Evolutionary conservation across 2,113 vertebrate genomes (phyloP).

Genomic region (Cyphomyrus plagiostoma): DNA sequence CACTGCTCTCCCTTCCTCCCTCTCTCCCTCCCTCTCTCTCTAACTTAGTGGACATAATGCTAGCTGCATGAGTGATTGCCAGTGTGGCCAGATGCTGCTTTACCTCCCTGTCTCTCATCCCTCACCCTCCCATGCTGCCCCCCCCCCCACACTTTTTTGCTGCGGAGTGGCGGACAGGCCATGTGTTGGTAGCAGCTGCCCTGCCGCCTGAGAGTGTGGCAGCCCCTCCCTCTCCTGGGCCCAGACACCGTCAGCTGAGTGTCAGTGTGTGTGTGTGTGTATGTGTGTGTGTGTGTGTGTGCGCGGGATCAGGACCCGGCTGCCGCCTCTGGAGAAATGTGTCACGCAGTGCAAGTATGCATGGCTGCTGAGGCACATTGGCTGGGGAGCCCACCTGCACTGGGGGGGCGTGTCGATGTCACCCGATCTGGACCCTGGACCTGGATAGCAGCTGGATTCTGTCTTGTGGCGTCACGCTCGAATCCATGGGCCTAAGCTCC

Average conservation of each 20-base stretch:
- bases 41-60: slow-evolving; percentile 6
- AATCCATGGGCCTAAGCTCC: neutral
- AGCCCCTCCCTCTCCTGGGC: slow-evolving; percentile 16
- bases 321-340: slow-evolving; percentile 21
- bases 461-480: neutral
- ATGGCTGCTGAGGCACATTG: neutral
- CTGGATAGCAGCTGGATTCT: neutral
- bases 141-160: neutral
- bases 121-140: slow-evolving; percentile 4
- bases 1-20: slow-evolving; percentile 32
- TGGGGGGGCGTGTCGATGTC: neutral
- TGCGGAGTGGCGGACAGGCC: neutral
- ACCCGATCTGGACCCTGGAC: neutral
- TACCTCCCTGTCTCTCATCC: slow-evolving; percentile 6
- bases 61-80: neutral
- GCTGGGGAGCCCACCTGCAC: neutral
- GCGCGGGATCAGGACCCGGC: slow-evolving; percentile 12
- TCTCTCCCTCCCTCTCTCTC: slow-evolving; percentile 32
- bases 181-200: slow-evolving; percentile 28
- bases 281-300: slow-evolving; percentile 12
- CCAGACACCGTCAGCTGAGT: slow-evolving; percentile 28
- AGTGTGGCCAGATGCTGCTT: neutral
- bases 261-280: slow-evolving; percentile 22
- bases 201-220: slow-evolving; percentile 8
- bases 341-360: neutral